Base-by-base conservation (phyloP, 2,888 invertebrate species). In the Zeuzera pyrina region DNA sequence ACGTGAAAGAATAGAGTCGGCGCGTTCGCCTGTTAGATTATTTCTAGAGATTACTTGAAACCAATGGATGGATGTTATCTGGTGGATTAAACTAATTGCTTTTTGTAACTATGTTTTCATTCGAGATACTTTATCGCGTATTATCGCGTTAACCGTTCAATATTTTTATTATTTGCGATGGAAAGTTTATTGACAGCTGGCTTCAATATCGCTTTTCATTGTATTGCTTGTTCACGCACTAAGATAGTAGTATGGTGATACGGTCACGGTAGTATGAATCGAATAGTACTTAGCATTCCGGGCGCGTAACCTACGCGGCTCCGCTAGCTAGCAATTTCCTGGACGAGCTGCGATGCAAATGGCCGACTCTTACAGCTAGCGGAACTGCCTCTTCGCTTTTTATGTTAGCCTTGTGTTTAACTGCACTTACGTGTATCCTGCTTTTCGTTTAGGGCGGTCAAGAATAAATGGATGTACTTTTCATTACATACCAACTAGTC, bases 61-160 rank as follows among this genome's bases (percentile, higher is more conserved):
- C 50, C 56, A 61, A 63, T 61, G 62, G 60, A 63, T 53, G 46
- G 61, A 67, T 65, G 48, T 62, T 68, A 71, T 72, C 69, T 58
- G 39, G 39, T 49, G 47, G 57, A 65, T 66, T 62, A 62, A 58
- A 67, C 61, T 67, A 71, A 71, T 72, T 66, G 65, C 61, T 41
- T 60, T 64, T 57, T 57, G 60, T 64, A 64, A 59, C 52, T 52
- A 57, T 46, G 56, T 57, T 63, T 63, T 64, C 39, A 47, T 48
- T 46, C 26, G 34, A 42, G 29, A 47, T 34, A 35, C 30, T 29
- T 37, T 48, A 46, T 41, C 47, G 38, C 35, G 34, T 34, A 33
- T 36, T 33, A 45, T 41, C 36, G 13, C 15, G 14, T 28, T 15
- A 15, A 28, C n/a, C 28, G n/a, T 15, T 28, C 13, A n/a, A n/a